Evolutionary conservation across 2,113 vertebrate species (phyloP), one percentile per base, ranked within the genome.

Genomic region (Ailuropoda melanoleuca): DNA sequence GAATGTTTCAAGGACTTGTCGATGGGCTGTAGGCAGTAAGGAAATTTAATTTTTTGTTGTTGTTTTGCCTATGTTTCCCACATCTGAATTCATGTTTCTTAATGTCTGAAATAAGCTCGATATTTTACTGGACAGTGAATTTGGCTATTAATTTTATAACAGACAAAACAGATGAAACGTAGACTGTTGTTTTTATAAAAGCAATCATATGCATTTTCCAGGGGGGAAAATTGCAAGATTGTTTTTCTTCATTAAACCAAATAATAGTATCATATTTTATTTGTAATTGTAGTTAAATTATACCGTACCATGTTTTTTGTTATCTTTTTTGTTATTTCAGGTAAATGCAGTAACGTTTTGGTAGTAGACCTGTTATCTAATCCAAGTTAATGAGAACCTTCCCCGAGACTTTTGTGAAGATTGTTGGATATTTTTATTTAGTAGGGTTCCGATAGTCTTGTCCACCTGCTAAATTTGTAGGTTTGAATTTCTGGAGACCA

Each of bases 321-420:
- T 78, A 66, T 66, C 21, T 72, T 23, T 26, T 90, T 72, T 56
- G 4, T 29, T 78, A 53, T 53, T 10, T 74, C 17, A 21, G 18
- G 26, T 50, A 37, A 74, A 5, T 1, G 6, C 1, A 4, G 13
- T 48, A 31, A 75, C 13, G 2, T 8, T 55, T 64, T 43, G 0
- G 4, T 48, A n/a, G 18, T 23, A n/a, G 46, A 55, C 1, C 37
- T 50, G 66, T 74, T 11, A 82, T n/a, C 10, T 15, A 50, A 11
- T 37, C 3, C 8, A 75, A 3, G 8, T n/a, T 8, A 46, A 1
- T 17, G 37, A 93, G 10, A 62, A 34, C 1, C 34, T 81, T 77
- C 6, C 19, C 4, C 1, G 8, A 21, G 4, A 72, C 3, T n/a
- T 39, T 88, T 23, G 29, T 1, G 43, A 21, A 48, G 18, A 34